Evolutionary conservation across 2,113 vertebrate species (phyloP).

Genomic region (Theristicus caerulescens): DNA sequence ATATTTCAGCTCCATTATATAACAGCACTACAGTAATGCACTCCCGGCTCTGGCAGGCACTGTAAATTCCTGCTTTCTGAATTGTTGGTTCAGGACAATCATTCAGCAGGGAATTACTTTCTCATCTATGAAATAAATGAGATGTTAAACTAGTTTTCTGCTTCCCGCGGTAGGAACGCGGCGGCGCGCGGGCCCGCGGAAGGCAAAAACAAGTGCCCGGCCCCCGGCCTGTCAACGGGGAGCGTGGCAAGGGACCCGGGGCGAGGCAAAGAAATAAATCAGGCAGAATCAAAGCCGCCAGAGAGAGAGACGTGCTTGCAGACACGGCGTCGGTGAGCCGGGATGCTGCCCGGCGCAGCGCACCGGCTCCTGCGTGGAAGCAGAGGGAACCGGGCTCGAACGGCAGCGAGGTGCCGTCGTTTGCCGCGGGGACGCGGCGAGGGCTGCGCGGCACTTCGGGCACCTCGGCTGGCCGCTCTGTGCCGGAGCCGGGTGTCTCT

Average conservation of each 20-base stretch:
- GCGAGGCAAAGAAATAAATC: not conserved
- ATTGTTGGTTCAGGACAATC: constrained; percentile 82
- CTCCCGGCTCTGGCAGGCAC: constrained; percentile 70
- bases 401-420: fast-evolving
- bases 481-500: not conserved
- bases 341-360: not conserved
- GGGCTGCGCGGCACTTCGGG: fast-evolving
- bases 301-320: fast-evolving
- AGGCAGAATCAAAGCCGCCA: fast-evolving
- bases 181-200: constrained; percentile 9
- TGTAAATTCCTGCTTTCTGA: constrained; percentile 78
- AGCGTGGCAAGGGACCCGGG: not conserved
- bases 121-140: constrained; percentile 83
- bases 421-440: not conserved
- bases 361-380: not conserved
- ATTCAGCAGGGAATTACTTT: constrained; percentile 85
- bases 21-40: constrained; percentile 55
- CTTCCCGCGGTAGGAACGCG: constrained; percentile 71
- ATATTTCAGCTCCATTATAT: constrained; percentile 67
- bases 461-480: not conserved
- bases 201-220: not conserved
- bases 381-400: not conserved
- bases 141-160: constrained; percentile 84
- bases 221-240: not conserved
- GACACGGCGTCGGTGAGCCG: fast-evolving